Evolutionary conservation across 2,113 vertebrate genomes (phyloP).

Genomic region (Anoplopoma fimbria): DNA sequence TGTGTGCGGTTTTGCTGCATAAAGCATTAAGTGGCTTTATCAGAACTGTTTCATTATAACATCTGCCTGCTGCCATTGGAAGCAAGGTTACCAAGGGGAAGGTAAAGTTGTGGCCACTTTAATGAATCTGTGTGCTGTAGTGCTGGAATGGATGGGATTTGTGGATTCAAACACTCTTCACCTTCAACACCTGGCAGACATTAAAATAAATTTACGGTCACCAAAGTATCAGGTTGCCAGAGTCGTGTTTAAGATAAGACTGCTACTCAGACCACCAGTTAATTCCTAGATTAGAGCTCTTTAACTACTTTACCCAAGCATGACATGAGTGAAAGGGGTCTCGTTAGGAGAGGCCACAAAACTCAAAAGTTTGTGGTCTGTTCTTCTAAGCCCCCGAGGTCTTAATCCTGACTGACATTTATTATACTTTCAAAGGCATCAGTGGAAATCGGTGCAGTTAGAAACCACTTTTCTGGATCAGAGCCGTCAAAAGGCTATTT

Average conservation of each 20-base stretch:
- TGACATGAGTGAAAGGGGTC: background rate
- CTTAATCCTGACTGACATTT: conserved; percentile 33
- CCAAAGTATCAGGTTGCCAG: background rate
- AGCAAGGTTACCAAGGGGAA: too few relatives aligned
- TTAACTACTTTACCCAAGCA: background rate
- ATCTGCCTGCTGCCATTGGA: too few relatives aligned
- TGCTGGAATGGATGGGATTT: background rate
- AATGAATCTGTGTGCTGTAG: background rate
- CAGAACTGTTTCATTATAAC: too few relatives aligned
- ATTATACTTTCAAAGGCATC: conserved; percentile 19
- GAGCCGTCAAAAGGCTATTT: conserved; percentile 4
- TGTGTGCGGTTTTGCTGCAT: too few relatives aligned
- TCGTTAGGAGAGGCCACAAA: background rate
- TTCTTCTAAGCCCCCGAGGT: background rate
- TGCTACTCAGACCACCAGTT: background rate
- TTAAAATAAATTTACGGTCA: background rate
- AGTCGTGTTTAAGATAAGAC: background rate
- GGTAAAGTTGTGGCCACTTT: background rate
- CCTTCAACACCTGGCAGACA: background rate
- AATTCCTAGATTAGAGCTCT: background rate
- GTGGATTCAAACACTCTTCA: background rate
- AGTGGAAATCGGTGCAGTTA: conserved; percentile 9
- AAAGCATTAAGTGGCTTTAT: too few relatives aligned
- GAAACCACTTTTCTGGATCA: conserved; percentile 16
- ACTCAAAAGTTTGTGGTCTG: background rate